Evolutionary conservation across 1,140 invertebrate genomes (phyloP).

Genomic region (Euura lappo): DNA sequence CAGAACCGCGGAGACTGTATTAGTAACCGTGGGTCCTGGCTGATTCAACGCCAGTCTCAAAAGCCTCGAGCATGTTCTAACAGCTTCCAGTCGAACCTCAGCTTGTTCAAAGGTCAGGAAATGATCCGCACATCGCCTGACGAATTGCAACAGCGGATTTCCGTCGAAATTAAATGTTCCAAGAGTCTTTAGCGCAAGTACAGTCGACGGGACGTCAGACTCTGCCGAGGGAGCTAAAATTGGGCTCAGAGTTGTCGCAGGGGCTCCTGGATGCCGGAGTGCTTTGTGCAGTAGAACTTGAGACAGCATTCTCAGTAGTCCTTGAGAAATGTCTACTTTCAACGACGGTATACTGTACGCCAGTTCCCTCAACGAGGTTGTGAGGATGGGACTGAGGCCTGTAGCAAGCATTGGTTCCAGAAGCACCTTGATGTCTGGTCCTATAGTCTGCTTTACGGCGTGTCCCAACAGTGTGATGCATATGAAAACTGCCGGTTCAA

Average conservation of each 20-base stretch:
- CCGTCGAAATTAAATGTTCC: conserved; percentile 97
- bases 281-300: conserved; percentile 90
- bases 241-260: conserved; percentile 59
- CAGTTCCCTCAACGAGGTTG: conserved; percentile 88
- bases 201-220: conserved; percentile 81
- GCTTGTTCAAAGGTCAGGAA: conserved; percentile 89
- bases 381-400: conserved; percentile 88
- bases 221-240: conserved; percentile 46
- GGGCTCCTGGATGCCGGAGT: conserved; percentile 78
- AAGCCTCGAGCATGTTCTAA: conserved; percentile 90
- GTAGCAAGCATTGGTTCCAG: conserved; percentile 92
- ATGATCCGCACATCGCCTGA: conserved; percentile 89
- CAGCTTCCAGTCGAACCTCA: conserved; percentile 93
- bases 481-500: conserved; percentile 92
- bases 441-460: conserved; percentile 79
- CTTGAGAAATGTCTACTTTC: conserved; percentile 91
- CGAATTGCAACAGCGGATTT: conserved; percentile 91
- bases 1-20: conserved; percentile 88
- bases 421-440: conserved; percentile 81
- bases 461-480: conserved; percentile 93
- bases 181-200: conserved; percentile 91
- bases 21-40: conserved; percentile 79
- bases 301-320: conserved; percentile 85
- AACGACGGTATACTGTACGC: conserved; percentile 87
- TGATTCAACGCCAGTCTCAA: conserved; percentile 79